These are phyloP conservation scores for Leiothrix lutea DNA, from an alignment of 2,113 vertebrate genomes.

Conservation along the genomic window DNA sequence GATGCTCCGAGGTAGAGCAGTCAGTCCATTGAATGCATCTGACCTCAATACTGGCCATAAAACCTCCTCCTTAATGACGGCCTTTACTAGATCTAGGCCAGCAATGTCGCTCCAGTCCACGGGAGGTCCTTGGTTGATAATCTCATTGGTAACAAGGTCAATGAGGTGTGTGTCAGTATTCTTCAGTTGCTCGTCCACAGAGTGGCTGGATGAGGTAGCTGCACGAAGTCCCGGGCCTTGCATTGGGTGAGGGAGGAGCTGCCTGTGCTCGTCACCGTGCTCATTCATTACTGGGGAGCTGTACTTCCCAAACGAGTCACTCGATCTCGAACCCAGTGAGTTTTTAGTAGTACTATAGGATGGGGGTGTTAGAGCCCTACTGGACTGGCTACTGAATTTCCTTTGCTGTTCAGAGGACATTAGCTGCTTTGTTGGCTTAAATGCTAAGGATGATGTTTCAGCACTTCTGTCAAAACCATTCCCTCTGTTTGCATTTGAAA, in stretches of 20 bases:
- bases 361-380: constrained; percentile 90
- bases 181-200: constrained; percentile 95
- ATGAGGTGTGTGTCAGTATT: constrained; percentile 93
- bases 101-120: constrained; percentile 98
- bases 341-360: constrained; percentile 92
- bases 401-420: constrained; percentile 93
- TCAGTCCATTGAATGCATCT: constrained; percentile 93
- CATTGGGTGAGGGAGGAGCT: constrained; percentile 88
- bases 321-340: constrained; percentile 85
- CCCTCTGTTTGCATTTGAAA: constrained; percentile 91
- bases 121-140: constrained; percentile 91
- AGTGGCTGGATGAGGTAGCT: constrained; percentile 92
- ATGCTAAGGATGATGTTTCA: constrained; percentile 90
- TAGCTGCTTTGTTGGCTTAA: constrained; percentile 96
- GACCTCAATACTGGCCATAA: constrained; percentile 97
- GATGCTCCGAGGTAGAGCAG: constrained; percentile 93
- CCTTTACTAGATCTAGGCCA: constrained; percentile 95
- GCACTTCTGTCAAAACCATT: constrained; percentile 94
- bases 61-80: constrained; percentile 96
- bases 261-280: constrained; percentile 89
- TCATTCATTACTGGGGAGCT: constrained; percentile 88
- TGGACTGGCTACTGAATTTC: constrained; percentile 92
- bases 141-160: constrained; percentile 95
- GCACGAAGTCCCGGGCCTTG: constrained; percentile 86
- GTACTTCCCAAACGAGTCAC: constrained; percentile 92